phyloP scores from a whole-genome alignment of 1,140 invertebrate genomes.

The Yoshiicerus persimilis region DNA sequence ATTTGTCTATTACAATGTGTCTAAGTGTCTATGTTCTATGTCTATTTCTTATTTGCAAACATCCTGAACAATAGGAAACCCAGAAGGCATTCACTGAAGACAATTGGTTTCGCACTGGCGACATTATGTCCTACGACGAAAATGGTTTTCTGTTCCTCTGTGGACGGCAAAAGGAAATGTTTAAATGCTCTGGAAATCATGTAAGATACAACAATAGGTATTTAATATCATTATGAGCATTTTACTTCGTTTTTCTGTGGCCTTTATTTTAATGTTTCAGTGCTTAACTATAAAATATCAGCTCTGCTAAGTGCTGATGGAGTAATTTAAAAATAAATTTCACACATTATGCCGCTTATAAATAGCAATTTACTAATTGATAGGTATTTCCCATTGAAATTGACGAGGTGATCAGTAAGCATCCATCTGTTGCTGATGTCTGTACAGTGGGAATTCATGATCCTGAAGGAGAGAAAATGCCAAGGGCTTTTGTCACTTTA shows the following conservation, averaged over 20 bases:
- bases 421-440: conserved; percentile 54
- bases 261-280: too few species aligned
- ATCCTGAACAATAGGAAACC: conserved; percentile 9
- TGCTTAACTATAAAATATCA: too few species aligned
- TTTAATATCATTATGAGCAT: too few species aligned
- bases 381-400: conserved; percentile 49
- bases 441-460: conserved; percentile 57
- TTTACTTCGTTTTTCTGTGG: too few species aligned
- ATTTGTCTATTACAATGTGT: too few species aligned
- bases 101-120: conserved; percentile 11
- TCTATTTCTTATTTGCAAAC: too few species aligned
- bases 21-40: too few species aligned
- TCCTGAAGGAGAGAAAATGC: background rate
- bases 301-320: too few species aligned
- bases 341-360: background rate
- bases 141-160: background rate
- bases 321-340: too few species aligned
- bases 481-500: conserved; percentile 37
- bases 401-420: conserved; percentile 52
- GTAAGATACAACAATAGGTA: too few species aligned
- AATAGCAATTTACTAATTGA: background rate
- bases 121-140: conserved; percentile 5
- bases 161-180: background rate
- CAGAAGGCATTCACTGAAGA: background rate
- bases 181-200: conserved; percentile 18